Conservation (phyloP, 2,797 vertebrate genomes). For the Anomalospiza imberbis region DNA sequence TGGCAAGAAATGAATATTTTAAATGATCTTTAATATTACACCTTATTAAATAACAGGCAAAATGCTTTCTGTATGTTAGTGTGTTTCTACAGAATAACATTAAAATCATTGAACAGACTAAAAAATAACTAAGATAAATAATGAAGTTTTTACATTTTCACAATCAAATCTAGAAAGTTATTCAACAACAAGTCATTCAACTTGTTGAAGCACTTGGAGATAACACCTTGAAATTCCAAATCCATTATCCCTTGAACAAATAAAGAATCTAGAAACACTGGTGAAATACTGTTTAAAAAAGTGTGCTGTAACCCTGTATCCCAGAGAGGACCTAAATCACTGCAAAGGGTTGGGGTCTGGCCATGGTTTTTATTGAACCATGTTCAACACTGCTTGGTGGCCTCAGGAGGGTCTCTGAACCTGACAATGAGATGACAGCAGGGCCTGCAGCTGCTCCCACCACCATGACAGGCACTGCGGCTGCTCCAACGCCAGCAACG, state of each 20-base stretch:
- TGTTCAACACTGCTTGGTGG: no score
- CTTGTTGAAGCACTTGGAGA: not conserved
- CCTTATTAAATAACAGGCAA: not conserved
- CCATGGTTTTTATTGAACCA: not conserved
- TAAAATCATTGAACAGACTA: not conserved
- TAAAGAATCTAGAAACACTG: not conserved
- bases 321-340: not conserved
- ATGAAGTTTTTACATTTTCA: not conserved
- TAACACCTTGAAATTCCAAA: not conserved
- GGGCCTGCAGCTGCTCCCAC: not conserved
- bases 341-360: no score
- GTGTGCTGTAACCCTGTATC: not conserved
- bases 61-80: not conserved
- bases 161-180: not conserved
- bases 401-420: not conserved
- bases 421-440: not conserved
- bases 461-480: accelerated
- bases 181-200: not conserved
- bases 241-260: not conserved
- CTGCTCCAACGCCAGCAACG: accelerated
- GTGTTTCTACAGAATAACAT: not conserved
- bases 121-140: not conserved
- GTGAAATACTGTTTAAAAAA: not conserved
- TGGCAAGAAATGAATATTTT: not conserved
- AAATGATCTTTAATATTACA: not conserved